These are phyloP conservation scores for Rhinolophus ferrumequinum DNA, from an alignment of 2,113 vertebrate genomes.

Conservation along the genomic window DNA sequence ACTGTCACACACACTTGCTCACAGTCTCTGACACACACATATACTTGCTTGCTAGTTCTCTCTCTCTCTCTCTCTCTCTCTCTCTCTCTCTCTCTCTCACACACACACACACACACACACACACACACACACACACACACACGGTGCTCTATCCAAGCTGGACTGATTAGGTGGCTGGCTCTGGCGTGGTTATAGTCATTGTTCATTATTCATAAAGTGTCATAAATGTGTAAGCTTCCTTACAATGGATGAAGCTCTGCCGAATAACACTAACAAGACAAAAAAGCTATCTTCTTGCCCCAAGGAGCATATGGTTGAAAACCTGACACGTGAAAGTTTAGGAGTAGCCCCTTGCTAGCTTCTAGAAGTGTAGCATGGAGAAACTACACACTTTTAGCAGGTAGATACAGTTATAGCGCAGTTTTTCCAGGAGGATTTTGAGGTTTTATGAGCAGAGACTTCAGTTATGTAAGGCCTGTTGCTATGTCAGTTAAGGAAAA, in stretches of 20 bases:
- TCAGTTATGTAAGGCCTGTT: too few species aligned
- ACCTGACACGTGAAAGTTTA: neutral
- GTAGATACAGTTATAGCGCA: too few species aligned
- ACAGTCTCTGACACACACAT: neutral
- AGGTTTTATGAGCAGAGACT: neutral
- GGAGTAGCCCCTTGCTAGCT: neutral
- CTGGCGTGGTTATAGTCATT: neutral
- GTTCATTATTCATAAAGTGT: constrained; percentile 14
- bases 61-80: neutral
- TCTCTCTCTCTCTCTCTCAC: neutral
- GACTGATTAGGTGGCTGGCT: neutral
- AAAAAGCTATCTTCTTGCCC: neutral
- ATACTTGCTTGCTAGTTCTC: neutral
- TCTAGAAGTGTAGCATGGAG: neutral
- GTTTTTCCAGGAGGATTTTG: neutral
- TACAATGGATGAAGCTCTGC: neutral
- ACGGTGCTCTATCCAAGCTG: neutral
- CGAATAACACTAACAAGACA: neutral
- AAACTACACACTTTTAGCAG: neutral
- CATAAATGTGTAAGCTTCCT: neutral
- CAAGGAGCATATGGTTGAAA: neutral
- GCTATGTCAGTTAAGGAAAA: neutral
- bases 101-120: neutral
- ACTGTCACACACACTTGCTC: neutral
- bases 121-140: neutral